These are phyloP conservation scores for Pangasius larnaudii DNA, from an alignment of 2,797 vertebrate species.

Conservation along the genomic window DNA sequence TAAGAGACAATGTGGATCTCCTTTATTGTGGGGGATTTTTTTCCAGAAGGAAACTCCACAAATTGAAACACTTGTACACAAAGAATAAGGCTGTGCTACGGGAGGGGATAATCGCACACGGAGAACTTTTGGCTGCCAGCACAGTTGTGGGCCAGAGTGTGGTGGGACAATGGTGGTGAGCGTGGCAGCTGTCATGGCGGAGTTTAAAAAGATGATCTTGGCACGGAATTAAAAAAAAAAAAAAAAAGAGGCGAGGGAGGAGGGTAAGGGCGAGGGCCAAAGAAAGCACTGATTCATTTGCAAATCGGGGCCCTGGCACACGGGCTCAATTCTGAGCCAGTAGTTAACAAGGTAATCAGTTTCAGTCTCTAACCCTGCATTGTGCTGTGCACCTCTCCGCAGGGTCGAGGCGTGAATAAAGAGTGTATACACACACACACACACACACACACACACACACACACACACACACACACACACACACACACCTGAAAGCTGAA, in stretches of 20 bases:
- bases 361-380: constrained; percentile 85
- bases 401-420: constrained; percentile 14
- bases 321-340: constrained; percentile 92
- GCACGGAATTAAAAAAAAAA: constrained; percentile 84
- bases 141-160: constrained; percentile 78
- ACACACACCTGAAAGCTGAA: background rate
- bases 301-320: constrained; percentile 93
- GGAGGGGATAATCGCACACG: constrained; percentile 84
- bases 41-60: constrained; percentile 66
- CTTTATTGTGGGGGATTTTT: constrained; percentile 71
- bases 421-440: constrained; percentile 15
- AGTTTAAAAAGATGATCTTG: constrained; percentile 99
- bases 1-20: constrained; percentile 78
- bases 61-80: constrained; percentile 87
- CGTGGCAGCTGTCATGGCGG: constrained; percentile 98
- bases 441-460: background rate
- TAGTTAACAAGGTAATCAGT: constrained; percentile 99
- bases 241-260: constrained; percentile 52
- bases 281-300: constrained; percentile 96
- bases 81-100: constrained; percentile 82
- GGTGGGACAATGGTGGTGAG: constrained; percentile 89
- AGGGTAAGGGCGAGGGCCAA: constrained; percentile 51
- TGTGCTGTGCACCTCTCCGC: constrained; percentile 83
- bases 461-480: constrained; percentile 12
- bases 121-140: constrained; percentile 87